Evolutionary conservation across 2,113 vertebrate species (phyloP).

Genomic region (Spermophilus dauricus): DNA sequence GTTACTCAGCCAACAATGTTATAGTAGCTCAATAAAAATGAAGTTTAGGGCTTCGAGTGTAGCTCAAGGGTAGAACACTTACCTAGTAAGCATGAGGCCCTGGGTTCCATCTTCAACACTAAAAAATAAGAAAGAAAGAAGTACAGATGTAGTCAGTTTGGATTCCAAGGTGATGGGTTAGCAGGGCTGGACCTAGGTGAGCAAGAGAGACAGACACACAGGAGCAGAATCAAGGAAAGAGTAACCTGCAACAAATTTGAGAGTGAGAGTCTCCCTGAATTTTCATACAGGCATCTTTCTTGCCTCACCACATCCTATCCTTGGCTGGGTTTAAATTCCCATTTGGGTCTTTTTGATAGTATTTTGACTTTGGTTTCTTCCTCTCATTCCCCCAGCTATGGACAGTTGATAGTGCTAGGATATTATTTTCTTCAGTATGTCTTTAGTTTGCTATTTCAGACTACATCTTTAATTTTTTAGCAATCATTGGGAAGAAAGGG

Average conservation of each 20-base stretch:
- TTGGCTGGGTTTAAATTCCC: background rate
- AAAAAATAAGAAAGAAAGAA: background rate
- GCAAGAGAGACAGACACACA: background rate
- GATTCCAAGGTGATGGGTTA: background rate
- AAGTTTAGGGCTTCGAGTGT: background rate
- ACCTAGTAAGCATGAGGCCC: background rate
- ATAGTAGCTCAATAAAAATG: constrained; percentile 4
- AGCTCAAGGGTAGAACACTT: background rate
- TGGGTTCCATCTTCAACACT: background rate
- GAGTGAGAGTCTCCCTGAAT: background rate
- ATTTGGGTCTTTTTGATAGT: background rate
- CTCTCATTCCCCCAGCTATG: background rate
- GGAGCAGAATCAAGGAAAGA: background rate
- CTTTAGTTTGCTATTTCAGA: background rate
- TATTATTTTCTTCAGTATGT: background rate
- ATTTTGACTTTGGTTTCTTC: background rate
- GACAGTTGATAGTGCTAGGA: background rate
- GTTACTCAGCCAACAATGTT: constrained; percentile 22
- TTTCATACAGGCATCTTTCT: background rate
- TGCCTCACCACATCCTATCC: background rate
- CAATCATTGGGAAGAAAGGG: background rate
- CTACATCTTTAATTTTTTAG: constrained; percentile 10
- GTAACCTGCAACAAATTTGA: background rate
- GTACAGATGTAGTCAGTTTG: background rate
- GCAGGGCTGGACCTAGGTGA: background rate